Conservation (phyloP, 2,113 vertebrate genomes). For the Capreolus pygargus region DNA sequence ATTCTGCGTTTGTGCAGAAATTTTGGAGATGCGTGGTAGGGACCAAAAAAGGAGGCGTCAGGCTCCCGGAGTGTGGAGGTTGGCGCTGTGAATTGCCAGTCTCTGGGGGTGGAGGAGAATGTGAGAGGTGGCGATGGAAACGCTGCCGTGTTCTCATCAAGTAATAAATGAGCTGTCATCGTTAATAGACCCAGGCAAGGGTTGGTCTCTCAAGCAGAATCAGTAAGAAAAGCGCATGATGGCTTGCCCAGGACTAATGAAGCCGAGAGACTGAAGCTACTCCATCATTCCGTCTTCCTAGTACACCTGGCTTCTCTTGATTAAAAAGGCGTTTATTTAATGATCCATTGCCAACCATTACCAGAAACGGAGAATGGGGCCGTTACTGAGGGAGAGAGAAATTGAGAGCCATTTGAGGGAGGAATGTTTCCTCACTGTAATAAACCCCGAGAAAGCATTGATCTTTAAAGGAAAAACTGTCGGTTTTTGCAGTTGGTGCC, state of each 20-base stretch:
- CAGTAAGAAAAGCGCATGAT: conserved; percentile 57
- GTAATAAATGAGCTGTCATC: conserved; percentile 72
- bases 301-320: conserved; percentile 73
- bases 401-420: neutral
- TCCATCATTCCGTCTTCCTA: conserved; percentile 69
- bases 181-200: conserved; percentile 64
- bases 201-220: conserved; percentile 66
- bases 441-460: neutral
- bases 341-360: conserved; percentile 52
- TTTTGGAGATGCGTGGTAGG: neutral
- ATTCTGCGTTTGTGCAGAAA: neutral
- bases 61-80: neutral
- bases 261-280: conserved; percentile 58
- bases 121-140: conserved; percentile 33
- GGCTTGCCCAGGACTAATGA: conserved; percentile 67
- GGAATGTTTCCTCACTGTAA: neutral
- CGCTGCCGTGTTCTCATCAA: conserved; percentile 62
- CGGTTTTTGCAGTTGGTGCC: neutral
- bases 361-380: conserved; percentile 29
- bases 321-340: conserved; percentile 77
- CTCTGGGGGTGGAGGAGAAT: neutral
- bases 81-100: conserved; percentile 35
- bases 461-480: conserved; percentile 3
- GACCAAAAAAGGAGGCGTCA: neutral
- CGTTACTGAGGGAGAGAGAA: neutral